These are phyloP conservation scores for Lasioglossum vierecki DNA, from an alignment of 2,888 invertebrate genomes.

Conservation along the genomic window DNA sequence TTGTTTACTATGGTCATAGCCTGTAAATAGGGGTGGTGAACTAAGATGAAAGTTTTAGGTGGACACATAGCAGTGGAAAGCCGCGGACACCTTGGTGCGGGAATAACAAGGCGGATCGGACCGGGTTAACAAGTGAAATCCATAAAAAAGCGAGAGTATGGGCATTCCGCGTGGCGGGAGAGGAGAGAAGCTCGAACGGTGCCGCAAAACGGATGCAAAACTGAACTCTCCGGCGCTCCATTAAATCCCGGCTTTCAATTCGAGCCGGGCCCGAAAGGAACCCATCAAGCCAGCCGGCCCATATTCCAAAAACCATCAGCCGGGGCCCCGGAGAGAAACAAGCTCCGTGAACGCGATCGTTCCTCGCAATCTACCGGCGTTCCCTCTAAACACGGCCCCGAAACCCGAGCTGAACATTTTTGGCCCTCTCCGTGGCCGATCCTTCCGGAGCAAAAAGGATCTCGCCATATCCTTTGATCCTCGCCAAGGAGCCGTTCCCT, in stretches of 20 bases:
- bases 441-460: conserved; percentile 71
- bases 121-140: not conserved
- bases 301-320: conserved; percentile 58
- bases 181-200: not conserved
- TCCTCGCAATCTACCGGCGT: conserved; percentile 49
- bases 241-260: conserved; percentile 51
- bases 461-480: conserved; percentile 75
- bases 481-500: conserved; percentile 70
- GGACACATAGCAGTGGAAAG: not conserved
- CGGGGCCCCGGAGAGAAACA: conserved; percentile 30
- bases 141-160: no score
- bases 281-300: conserved; percentile 49
- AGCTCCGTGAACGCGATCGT: conserved; percentile 55
- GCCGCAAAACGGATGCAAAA: conserved; percentile 21
- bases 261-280: conserved; percentile 37
- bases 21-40: not conserved
- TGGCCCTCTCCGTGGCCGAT: conserved; percentile 64
- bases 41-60: not conserved
- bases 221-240: conserved; percentile 39
- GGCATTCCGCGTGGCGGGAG: not conserved
- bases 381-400: conserved; percentile 59
- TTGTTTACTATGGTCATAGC: not conserved
- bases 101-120: not conserved
- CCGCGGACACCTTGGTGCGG: not conserved
- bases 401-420: conserved; percentile 70